Conservation (phyloP, 2,113 vertebrate species). For the Trinectes maculatus region DNA sequence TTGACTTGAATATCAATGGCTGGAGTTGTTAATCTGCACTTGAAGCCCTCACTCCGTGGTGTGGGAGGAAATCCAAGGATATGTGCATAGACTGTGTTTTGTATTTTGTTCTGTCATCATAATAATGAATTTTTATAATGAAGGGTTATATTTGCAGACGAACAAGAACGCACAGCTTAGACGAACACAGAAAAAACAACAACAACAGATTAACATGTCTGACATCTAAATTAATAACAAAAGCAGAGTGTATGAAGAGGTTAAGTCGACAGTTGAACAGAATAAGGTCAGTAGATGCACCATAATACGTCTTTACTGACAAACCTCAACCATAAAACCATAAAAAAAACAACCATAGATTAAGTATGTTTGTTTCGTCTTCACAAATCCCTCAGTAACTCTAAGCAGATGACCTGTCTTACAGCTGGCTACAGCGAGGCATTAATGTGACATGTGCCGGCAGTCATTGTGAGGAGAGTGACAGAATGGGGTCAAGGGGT, state of each 20-base stretch:
- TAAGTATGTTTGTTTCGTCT: slow-evolving; percentile 42
- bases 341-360: slow-evolving; percentile 12
- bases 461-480: slow-evolving; percentile 10
- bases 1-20: slow-evolving; percentile 67
- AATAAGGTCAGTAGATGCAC: slow-evolving; percentile 34
- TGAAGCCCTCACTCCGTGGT: slow-evolving; percentile 26
- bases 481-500: slow-evolving; percentile 54
- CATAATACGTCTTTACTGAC: slow-evolving; percentile 34
- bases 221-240: slow-evolving; percentile 41
- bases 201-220: slow-evolving; percentile 41
- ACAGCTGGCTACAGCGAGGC: slow-evolving; percentile 22
- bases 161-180: background rate
- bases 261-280: slow-evolving; percentile 42
- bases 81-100: background rate
- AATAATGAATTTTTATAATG: background rate
- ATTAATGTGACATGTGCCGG: slow-evolving; percentile 20
- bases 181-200: slow-evolving; percentile 1
- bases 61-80: slow-evolving; percentile 35
- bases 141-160: background rate
- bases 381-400: slow-evolving; percentile 30
- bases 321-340: background rate
- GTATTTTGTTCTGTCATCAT: slow-evolving; percentile 8
- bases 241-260: slow-evolving; percentile 13
- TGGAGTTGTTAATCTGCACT: slow-evolving; percentile 54
- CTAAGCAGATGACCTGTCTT: slow-evolving; percentile 35